A percentile compares a stretch with the other conserved stretches of the same genome.
phyloP scores from a whole-genome alignment of 2,888 invertebrate genomes.

The Melangyna quadrimaculata region DNA sequence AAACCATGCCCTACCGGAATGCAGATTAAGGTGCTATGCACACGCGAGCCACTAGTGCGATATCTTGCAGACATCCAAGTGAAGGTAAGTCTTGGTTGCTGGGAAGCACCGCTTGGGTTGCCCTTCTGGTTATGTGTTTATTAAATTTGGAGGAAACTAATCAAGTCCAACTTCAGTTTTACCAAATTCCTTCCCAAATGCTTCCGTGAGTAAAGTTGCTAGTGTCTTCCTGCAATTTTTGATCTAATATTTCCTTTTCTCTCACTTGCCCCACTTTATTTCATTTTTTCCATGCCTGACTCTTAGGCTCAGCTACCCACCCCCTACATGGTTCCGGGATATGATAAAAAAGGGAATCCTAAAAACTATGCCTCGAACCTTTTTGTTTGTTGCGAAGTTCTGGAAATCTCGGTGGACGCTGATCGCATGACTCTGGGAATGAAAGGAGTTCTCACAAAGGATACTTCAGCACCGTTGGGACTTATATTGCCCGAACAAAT shows the following conservation, averaged over 20 bases:
- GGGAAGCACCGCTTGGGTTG: background rate
- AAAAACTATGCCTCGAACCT: slow-evolving; percentile 91
- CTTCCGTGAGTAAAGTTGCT: background rate
- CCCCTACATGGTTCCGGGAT: slow-evolving; percentile 80
- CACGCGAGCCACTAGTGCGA: slow-evolving; percentile 88
- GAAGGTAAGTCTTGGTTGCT: slow-evolving; percentile 84
- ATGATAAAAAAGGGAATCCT: slow-evolving; percentile 90
- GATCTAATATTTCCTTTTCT: background rate
- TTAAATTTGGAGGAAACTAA: background rate
- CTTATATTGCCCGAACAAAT: slow-evolving; percentile 91
- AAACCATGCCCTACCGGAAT: slow-evolving; percentile 88
- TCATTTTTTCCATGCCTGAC: background rate
- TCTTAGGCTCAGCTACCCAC: slow-evolving; percentile 72
- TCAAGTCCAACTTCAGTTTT: background rate
- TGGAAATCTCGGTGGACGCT: slow-evolving; percentile 92
- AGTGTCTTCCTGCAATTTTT: background rate
- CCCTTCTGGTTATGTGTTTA: background rate
- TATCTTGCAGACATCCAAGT: slow-evolving; percentile 93
- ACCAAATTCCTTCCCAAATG: background rate
- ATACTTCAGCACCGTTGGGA: slow-evolving; percentile 89
- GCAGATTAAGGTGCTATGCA: slow-evolving; percentile 88
- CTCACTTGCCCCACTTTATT: background rate
- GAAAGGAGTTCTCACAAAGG: slow-evolving; percentile 88
- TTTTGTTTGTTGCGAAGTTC: slow-evolving; percentile 92
- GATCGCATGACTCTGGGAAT: slow-evolving; percentile 94